Evolutionary conservation across 2,888 invertebrate species (phyloP), one percentile per base, ranked within the genome.

Genomic region (Caenorhabditis angaria): DNA sequence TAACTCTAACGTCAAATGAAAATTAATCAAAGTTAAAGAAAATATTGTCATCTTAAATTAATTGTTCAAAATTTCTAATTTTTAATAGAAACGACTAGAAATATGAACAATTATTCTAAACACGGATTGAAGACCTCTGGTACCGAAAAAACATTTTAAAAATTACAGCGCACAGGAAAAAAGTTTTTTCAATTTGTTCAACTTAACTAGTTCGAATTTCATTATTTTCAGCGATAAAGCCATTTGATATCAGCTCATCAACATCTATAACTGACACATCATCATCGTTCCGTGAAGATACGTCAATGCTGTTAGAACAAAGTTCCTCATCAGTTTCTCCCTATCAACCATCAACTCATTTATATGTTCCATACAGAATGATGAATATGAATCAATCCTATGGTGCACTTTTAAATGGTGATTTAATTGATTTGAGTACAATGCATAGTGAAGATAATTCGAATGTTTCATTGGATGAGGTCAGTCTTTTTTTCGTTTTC

Each of bases 401-500:
- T 48, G 66, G 61, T n/a, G 74, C 65, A 2, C 65, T 75, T 14
- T 54, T 70, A 35, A 76, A 80, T 55, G 82, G 81, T n/a, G 82
- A 83, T 62, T 63, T 83, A 53, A 83, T 83, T 29, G 83, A 83
- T 70, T 67, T 83, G 47, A 75, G 71, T n/a, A 65, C 47, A 32
- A 27, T 29, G 20, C 53, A 35, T 14, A 32, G 41, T 0, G 61
- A 68, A 2, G 70, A 64, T 2, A 24, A 59, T 14, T 51, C 61
- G 4, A 50, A 41, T 50, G 28, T 28, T 20, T 58, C 61, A 0
- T 50, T 65, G 4, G 67, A 72, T 28, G 61, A 67, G 58, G 72
- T 71, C 22, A 18, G 48, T 51, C 20, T 22, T 22, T 35, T 57
- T 35, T 48, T 32, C 12, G n/a, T n/a, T n/a, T n/a, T n/a, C n/a